Percentiles rank a stretch among this genome's conserved stretches.
These are phyloP conservation scores for Yponomeuta evonymella DNA, from an alignment of 2,888 invertebrate genomes.

Conservation along the genomic window DNA sequence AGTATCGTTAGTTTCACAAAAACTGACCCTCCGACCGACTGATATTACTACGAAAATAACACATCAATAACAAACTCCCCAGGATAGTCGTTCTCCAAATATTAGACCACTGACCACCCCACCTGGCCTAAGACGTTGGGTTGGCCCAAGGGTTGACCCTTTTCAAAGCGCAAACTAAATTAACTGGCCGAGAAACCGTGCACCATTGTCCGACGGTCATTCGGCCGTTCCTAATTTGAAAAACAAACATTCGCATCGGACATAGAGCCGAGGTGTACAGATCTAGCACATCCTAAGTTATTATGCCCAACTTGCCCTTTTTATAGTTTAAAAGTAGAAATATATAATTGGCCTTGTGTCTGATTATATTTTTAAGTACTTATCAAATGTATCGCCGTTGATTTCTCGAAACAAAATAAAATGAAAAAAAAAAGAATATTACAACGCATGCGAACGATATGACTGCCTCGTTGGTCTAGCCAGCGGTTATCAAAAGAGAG, in stretches of 20 bases:
- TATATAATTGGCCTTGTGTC: too few relatives aligned
- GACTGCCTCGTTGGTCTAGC: not conserved
- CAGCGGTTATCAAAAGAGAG: not conserved
- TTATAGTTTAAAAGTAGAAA: too few relatives aligned
- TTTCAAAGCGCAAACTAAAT: slow-evolving; percentile 69
- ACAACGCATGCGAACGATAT: too few relatives aligned
- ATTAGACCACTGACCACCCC: slow-evolving; percentile 2
- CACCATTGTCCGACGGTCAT: slow-evolving; percentile 28
- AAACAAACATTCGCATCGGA: slow-evolving; percentile 50
- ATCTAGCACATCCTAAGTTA: not conserved
- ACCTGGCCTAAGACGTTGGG: slow-evolving; percentile 12
- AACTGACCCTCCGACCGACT: too few relatives aligned
- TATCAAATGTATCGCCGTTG: too few relatives aligned
- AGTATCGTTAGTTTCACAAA: too few relatives aligned
- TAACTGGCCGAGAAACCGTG: slow-evolving; percentile 54
- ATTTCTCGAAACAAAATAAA: too few relatives aligned
- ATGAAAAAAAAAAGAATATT: too few relatives aligned
- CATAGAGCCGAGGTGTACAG: not conserved
- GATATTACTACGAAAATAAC: not conserved
- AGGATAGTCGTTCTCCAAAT: not conserved
- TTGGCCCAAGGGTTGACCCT: slow-evolving; percentile 53
- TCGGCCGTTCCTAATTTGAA: slow-evolving; percentile 54
- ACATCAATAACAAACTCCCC: not conserved
- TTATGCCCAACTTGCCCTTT: too few relatives aligned
- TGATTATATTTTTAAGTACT: too few relatives aligned